Base-by-base conservation (phyloP, 2,888 invertebrate genomes). In the Troides helena region DNA sequence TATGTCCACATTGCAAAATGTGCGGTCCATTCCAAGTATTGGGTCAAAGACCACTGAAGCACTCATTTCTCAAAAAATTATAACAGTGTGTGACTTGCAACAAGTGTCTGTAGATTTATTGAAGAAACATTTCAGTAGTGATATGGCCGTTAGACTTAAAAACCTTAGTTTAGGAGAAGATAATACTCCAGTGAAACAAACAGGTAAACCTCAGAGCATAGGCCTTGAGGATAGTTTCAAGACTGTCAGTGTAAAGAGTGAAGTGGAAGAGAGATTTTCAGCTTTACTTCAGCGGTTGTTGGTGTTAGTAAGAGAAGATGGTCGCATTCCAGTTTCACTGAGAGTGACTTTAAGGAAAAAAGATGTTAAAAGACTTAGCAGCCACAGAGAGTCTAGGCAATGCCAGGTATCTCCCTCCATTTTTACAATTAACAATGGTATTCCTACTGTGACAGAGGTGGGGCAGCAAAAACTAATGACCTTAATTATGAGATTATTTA, bases 191-290 rank as follows among this genome's bases (percentile, higher is more conserved):
- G 96, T 98, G 1, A 96, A 96, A 78, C 93, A 95, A 71, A 95
- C 95, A 57, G 96, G 96, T 6, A 95, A 95, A 80, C 97, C 97
- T 18, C 96, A 96, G 83, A 95, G 95, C 72, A 96, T 97, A 78
- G 96, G 97, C 25, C 86, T 97, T 72, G 97, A 97, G 81, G 97
- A 97, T 83, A 95, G 96, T 70, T 96, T 96, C 83, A 95, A 94
- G 78, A 94, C 95, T 70, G 95, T 96, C 65, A 95, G 95, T 75
- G 93, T 95, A 4, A 95, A 95, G 76, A 94, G 94, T 70, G 96
- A 97, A 81, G 95, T 96, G 4, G 95, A 95, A 80, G 95, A 95
- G 46, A 95, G 96, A 77, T 94, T 97, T 75, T 90, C 93, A 72
- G 94, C 95, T 74, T 85, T 97, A 39, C 86, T 97, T 61, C 94